Evolutionary conservation across 2,113 vertebrate genomes (phyloP).

Genomic region (Helogale parvula): DNA sequence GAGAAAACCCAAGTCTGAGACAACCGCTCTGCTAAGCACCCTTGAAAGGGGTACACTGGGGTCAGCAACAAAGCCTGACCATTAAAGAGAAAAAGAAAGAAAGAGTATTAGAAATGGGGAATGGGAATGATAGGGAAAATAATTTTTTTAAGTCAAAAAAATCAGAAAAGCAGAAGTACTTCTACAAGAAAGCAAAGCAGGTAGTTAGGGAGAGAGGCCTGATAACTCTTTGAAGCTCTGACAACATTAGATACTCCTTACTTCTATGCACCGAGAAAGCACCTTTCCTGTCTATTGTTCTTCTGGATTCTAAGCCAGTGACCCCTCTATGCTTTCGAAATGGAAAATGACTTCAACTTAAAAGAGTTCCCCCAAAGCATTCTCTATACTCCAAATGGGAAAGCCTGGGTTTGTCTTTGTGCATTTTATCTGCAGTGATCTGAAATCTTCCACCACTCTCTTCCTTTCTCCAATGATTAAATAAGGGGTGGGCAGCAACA

Average conservation of each 20-base stretch:
- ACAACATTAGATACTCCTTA: background rate
- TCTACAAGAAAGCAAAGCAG: background rate
- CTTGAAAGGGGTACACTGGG: background rate
- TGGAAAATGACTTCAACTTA: slow-evolving; percentile 19
- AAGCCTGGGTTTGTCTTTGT: background rate
- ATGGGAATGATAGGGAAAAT: slow-evolving; percentile 15
- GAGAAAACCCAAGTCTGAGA: background rate
- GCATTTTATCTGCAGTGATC: background rate
- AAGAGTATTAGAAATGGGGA: slow-evolving; percentile 11
- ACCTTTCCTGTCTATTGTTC: background rate
- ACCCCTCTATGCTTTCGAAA: background rate
- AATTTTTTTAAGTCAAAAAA: slow-evolving; percentile 53
- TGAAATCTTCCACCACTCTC: background rate
- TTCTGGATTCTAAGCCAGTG: slow-evolving; percentile 32
- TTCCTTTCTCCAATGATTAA: background rate
- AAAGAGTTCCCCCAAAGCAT: background rate
- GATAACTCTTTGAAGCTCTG: background rate
- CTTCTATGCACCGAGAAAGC: background rate
- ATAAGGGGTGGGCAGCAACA: background rate
- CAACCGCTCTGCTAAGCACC: slow-evolving; percentile 39
- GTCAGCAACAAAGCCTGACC: slow-evolving; percentile 48
- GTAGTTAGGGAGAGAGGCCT: background rate
- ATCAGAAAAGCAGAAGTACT: slow-evolving; percentile 35
- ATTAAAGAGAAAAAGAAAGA: slow-evolving; percentile 28
- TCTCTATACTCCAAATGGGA: background rate